Percentiles rank a stretch among this genome's conserved stretches.
phyloP scores from a whole-genome alignment of 2,797 vertebrate species.

The Novumbra hubbsi region DNA sequence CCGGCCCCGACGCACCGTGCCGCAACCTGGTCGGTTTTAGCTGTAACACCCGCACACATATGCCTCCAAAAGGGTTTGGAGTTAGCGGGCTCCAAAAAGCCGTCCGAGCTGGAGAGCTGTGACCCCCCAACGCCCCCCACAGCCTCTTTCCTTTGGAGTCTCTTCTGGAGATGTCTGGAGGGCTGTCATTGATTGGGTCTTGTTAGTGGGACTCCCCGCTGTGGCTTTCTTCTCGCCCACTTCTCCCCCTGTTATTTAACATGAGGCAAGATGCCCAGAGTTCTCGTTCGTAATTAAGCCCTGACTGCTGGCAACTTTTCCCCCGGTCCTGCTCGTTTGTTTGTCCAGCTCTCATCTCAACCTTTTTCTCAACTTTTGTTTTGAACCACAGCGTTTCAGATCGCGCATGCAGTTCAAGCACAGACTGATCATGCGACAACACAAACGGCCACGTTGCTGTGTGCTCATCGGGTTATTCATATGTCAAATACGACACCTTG shows the following conservation, averaged over 20 bases:
- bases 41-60: neutral
- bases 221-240: constrained; percentile 44
- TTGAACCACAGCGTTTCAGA: neutral
- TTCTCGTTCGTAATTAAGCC: neutral
- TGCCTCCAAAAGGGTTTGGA: constrained; percentile 16
- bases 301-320: neutral
- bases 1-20: too few relatives aligned
- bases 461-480: neutral
- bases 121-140: constrained; percentile 20
- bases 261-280: neutral
- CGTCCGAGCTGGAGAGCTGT: constrained; percentile 30
- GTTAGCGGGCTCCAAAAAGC: constrained; percentile 28
- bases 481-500: neutral
- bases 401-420: too few relatives aligned
- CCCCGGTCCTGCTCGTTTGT: neutral
- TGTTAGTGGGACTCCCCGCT: constrained; percentile 43
- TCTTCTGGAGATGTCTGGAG: constrained; percentile 42
- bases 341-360: neutral
- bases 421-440: neutral
- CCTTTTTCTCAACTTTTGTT: neutral
- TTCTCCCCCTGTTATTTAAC: constrained; percentile 49
- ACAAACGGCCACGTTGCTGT: neutral
- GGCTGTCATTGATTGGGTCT: constrained; percentile 55
- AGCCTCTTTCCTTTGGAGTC: constrained; percentile 44
- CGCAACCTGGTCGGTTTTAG: neutral